Evolutionary conservation across 2,888 invertebrate species (phyloP).

Genomic region (Heliconius aoede): DNA sequence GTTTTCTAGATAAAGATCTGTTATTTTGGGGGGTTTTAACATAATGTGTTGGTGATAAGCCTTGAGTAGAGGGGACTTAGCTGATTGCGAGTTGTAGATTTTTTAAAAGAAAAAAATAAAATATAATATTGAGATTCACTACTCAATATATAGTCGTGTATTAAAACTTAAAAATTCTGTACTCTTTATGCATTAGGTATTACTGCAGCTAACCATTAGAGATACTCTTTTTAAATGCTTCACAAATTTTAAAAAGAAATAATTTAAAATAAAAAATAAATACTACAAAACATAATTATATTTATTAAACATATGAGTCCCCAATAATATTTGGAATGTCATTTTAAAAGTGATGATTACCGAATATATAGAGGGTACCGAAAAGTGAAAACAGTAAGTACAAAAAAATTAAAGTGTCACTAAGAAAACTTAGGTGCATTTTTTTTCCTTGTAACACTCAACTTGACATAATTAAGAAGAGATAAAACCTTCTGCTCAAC

Average conservation of each 20-base stretch:
- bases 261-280: no score
- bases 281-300: no score
- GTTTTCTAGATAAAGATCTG: conserved; percentile 14
- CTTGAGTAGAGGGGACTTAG: neutral
- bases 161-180: no score
- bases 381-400: no score
- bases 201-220: no score
- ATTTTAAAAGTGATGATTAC: no score
- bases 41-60: neutral
- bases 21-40: neutral
- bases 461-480: conserved; percentile 4
- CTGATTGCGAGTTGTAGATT: neutral
- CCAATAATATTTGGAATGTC: no score
- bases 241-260: no score
- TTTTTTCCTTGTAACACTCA: conserved; percentile 13
- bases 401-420: neutral
- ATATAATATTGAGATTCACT: neutral
- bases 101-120: neutral
- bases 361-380: no score
- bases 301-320: no score
- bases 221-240: no score
- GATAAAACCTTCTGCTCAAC: conserved; percentile 6
- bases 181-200: no score
- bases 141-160: neutral
- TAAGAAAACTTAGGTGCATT: neutral